Base-by-base conservation (phyloP, 2,797 vertebrate genomes). In the Chaetodon trifasciatus region DNA sequence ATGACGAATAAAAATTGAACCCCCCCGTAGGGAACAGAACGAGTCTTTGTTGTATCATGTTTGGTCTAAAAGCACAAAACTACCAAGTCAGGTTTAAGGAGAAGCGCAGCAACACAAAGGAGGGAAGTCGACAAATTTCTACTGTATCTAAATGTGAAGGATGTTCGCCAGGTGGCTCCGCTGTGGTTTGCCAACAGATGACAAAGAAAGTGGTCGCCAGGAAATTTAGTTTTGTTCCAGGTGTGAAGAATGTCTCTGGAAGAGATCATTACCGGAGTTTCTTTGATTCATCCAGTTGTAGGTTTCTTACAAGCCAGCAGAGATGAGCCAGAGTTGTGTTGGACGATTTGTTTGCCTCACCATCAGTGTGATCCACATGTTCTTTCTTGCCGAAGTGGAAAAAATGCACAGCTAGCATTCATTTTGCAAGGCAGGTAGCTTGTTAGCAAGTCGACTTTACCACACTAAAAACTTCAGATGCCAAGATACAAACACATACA, bases 1-100 rank as follows among this genome's bases (percentile, higher is more conserved):
- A 93, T 91, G 92, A 92, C 82, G 70, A 94, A 94, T 93, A 94
- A 94, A 93, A 91, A 88, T 86, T 88, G 84, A 91, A 87, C 86
- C 87, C 75, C 92, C 90, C 85, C 76, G 78, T 85, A 88, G 91
- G 91, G 90, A 91, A 91, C 73, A 79, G 77, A 87, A 78, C 2
- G 61, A 85, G 72, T 80, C 66, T 70, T 40, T 84, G 78, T 84
- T 61, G 78, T 83, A 69, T 90, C 61, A 2, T 75, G 70, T 82
- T 58, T 79, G 66, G 39, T 57, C 35, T 37, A 21, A 46, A 63
- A 57, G 8, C 42, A 50, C 21, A 61, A 65, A n/a, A 13, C 35
- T 4, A 23, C 21, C 0, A n/a, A 53, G 39, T 52, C 57, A 16
- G 19, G 2, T 32, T 37, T 21, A 17, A 3, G 28, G 28, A 32